These are phyloP conservation scores for Eunapius fragilis DNA, from an alignment of 37 sponge, comb jelly and placozoan genomes.

Conservation along the genomic window DNA sequence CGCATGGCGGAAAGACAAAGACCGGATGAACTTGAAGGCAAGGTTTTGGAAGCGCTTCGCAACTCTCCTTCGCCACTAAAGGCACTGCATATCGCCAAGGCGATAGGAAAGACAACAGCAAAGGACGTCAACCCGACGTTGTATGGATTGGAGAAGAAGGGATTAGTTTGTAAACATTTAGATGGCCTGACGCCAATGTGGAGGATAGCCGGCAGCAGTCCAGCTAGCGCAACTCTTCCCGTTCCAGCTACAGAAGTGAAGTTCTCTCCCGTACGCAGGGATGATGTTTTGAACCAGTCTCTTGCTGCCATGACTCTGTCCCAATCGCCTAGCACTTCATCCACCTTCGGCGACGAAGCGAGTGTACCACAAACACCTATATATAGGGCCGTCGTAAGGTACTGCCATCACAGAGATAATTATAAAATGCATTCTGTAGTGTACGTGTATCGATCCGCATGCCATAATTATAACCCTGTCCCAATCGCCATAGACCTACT, in stretches of 20 bases:
- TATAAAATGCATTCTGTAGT: no score
- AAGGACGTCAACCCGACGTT: slow-evolving; percentile 40
- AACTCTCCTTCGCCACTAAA: neutral
- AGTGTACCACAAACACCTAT: no score
- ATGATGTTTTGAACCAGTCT: neutral
- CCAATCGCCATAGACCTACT: no score
- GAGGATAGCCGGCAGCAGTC: neutral
- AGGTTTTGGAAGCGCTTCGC: neutral
- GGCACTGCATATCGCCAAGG: slow-evolving; percentile 34
- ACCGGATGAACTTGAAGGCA: neutral
- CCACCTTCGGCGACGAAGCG: neutral
- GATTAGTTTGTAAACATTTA: slow-evolving; percentile 13
- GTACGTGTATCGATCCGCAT: no score
- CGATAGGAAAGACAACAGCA: slow-evolving; percentile 4
- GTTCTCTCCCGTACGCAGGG: neutral
- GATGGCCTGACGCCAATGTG: neutral
- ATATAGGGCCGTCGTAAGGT: no score
- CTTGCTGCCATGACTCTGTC: neutral
- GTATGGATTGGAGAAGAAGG: slow-evolving; percentile 31
- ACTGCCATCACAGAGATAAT: no score
- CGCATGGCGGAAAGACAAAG: neutral
- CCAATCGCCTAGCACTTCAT: neutral
- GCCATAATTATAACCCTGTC: no score
- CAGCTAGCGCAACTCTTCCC: neutral
- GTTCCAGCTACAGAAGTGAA: neutral